Conservation (phyloP, 2,888 invertebrate genomes). For the Chaitophorus viminalis region DNA sequence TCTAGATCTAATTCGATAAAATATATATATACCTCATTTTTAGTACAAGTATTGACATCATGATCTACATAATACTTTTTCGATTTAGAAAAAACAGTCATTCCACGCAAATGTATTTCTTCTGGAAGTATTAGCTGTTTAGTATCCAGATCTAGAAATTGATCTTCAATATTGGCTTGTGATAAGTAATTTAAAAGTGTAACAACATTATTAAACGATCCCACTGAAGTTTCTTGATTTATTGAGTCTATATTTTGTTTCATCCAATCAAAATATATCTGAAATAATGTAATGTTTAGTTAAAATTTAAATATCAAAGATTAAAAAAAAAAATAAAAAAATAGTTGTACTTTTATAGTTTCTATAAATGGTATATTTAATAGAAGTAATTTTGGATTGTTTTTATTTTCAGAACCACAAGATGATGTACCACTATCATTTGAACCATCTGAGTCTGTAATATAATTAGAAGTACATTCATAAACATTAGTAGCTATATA, state of each 20-base stretch:
- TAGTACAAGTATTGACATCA: background rate
- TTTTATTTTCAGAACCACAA: conserved; percentile 51
- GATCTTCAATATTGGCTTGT: conserved; percentile 41
- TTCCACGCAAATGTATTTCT: conserved; percentile 56
- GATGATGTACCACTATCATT: conserved; percentile 60
- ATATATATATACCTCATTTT: conserved; percentile 45
- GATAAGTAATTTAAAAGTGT: conserved; percentile 44
- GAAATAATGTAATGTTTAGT: background rate
- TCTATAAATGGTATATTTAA: conserved; percentile 47
- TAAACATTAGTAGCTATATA: background rate
- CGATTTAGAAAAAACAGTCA: conserved; percentile 27
- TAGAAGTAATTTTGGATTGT: conserved; percentile 11
- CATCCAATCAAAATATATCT: conserved; percentile 50
- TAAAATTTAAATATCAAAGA: background rate
- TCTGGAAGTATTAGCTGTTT: conserved; percentile 31
- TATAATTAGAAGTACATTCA: background rate
- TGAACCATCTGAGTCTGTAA: conserved; percentile 53
- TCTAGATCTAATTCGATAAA: background rate
- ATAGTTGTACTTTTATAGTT: conserved; percentile 17
- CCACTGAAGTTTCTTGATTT: conserved; percentile 26
- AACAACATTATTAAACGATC: conserved; percentile 31
- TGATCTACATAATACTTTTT: conserved; percentile 2
- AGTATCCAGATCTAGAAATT: background rate
- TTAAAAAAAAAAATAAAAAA: background rate
- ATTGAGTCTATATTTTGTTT: conserved; percentile 32